A percentile compares a stretch with the other conserved stretches of the same genome.
phyloP scores from a whole-genome alignment of 2,888 invertebrate genomes.

The Aromia moschata region DNA sequence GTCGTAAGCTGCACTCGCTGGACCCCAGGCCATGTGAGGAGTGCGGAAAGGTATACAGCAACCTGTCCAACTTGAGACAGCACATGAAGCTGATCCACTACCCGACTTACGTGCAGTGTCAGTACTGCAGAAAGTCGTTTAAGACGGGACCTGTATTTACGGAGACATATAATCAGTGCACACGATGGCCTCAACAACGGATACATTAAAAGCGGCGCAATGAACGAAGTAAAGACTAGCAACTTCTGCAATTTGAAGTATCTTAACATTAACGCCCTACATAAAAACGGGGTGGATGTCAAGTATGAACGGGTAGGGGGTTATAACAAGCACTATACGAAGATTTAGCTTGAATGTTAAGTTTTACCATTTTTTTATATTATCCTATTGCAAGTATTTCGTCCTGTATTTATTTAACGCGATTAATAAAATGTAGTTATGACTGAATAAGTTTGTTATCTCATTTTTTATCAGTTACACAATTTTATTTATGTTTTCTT shows the following conservation, averaged over 20 bases:
- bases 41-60: conserved; percentile 73
- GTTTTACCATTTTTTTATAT: background rate
- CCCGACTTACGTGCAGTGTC: conserved; percentile 70
- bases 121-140: conserved; percentile 70
- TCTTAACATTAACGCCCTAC: conserved; percentile 29
- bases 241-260: conserved; percentile 30
- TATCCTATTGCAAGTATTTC: background rate
- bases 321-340: conserved; percentile 3
- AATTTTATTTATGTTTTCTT: too few relatives aligned
- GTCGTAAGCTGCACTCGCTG: conserved; percentile 63
- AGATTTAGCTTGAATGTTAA: too few relatives aligned
- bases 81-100: conserved; percentile 74
- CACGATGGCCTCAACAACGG: conserved; percentile 59
- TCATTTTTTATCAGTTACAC: too few relatives aligned
- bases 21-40: conserved; percentile 70
- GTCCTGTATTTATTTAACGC: background rate
- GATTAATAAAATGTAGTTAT: background rate
- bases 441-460: too few relatives aligned
- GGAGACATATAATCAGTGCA: conserved; percentile 69
- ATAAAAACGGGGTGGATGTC: conserved; percentile 23
- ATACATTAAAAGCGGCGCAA: conserved; percentile 25
- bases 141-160: conserved; percentile 72
- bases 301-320: conserved; percentile 14
- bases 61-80: conserved; percentile 72
- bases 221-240: conserved; percentile 25